Evolutionary conservation across 2,113 vertebrate genomes (phyloP).

Genomic region (Platysteira castanea): DNA sequence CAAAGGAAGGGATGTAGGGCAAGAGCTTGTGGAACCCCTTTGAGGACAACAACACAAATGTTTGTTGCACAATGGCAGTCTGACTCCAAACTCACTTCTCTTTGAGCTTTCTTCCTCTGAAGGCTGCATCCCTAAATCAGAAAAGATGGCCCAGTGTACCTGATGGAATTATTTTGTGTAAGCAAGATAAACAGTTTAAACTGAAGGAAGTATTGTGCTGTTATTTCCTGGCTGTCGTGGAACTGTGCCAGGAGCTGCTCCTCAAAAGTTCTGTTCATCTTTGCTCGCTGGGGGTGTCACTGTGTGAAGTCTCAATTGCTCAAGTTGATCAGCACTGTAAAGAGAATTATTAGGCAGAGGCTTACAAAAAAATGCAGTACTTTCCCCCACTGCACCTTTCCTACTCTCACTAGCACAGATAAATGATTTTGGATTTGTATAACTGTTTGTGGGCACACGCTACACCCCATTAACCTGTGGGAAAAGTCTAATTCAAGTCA

Average conservation of each 20-base stretch:
- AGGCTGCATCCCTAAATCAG: background rate
- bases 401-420: background rate
- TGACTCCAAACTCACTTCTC: background rate
- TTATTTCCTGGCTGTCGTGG: background rate
- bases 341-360: background rate
- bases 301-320: background rate
- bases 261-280: background rate
- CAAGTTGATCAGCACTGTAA: background rate
- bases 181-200: background rate
- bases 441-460: background rate
- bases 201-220: background rate
- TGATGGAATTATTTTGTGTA: background rate
- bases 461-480: background rate
- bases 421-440: background rate
- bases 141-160: background rate
- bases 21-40: background rate
- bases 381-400: background rate
- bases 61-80: background rate
- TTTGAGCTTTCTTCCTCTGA: background rate
- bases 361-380: background rate
- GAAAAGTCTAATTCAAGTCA: background rate
- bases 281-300: background rate
- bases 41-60: accelerated
- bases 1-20: background rate
- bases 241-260: background rate